Conservation (phyloP, 2,888 invertebrate species). For the Kuschelorhynchus macadamiae region DNA sequence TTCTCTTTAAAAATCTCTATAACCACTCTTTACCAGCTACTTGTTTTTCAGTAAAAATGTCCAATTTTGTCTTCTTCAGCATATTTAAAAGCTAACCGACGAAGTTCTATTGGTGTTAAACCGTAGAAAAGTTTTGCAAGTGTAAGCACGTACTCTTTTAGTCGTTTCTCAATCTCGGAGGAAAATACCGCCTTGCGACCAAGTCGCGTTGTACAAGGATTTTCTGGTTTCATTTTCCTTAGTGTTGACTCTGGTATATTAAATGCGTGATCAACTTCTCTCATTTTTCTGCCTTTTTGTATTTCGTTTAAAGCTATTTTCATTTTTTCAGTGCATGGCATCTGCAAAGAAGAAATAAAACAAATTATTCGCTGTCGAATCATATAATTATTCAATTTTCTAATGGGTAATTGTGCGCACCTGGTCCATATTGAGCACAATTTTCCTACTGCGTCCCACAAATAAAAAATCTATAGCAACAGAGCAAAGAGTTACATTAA, state of each 20-base stretch:
- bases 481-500: background rate
- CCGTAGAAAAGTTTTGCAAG: conserved; percentile 48
- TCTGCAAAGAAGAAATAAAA: no score
- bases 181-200: conserved; percentile 7
- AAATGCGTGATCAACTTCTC: no score
- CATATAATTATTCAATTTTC: no score
- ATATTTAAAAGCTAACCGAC: conserved; percentile 44
- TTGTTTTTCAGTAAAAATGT: conserved; percentile 26
- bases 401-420: no score
- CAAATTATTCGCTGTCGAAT: no score
- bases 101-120: conserved; percentile 36
- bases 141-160: conserved; percentile 18
- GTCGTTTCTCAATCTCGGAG: background rate
- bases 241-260: no score
- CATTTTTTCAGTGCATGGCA: no score
- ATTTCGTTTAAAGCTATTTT: no score
- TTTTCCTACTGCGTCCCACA: no score
- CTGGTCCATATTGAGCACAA: no score
- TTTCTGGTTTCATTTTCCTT: background rate
- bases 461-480: background rate
- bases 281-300: no score
- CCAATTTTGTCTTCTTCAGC: conserved; percentile 28
- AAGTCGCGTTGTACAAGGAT: background rate
- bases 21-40: conserved; percentile 29
- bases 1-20: conserved; percentile 29